Evolutionary conservation across 2,797 vertebrate species (phyloP), one percentile per base, ranked within the genome.

Genomic region (Myotis daubentonii): DNA sequence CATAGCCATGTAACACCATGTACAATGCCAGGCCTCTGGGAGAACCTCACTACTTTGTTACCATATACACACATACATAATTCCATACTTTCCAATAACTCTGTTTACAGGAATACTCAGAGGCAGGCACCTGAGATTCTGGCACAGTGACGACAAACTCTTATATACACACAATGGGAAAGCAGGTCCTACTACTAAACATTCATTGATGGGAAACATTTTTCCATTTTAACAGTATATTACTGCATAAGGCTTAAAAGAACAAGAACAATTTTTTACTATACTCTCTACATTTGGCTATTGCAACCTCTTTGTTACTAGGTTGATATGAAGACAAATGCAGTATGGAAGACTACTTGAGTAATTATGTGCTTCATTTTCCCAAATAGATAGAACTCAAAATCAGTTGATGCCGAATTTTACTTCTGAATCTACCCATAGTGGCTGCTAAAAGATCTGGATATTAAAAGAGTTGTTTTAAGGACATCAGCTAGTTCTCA

Each of bases 101-200:
- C 28, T 93, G 38, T 89, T 91, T 79, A 89, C 95, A 92, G 84
- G 71, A 95, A 94, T 68, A 93, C 36, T 95, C 92, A 82, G 82
- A 93, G 91, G 78, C 53, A 81, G 82, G 93, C 83, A 96, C 93
- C 93, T 95, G 91, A 95, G 86, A 97, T 94, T 96, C 90, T 91
- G 82, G 83, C 87, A 96, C 82, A 95, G 38, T 93, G 86, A 95
- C 70, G 91, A 94, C 53, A 80, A 92, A 71, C 57, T 82, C 25
- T 66, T 92, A 66, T 75, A 78, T 83, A 89, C 55, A 84, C 36
- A 80, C 1, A 82, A 36, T 87, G 60, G 51, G 30, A 96, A 88
- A 68, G 47, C 49, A 95, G 36, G 9, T 65, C 41, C 65, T 83
- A 57, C 15, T 49, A 85, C 25, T 57, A 90, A 94, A 85, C 49